Evolutionary conservation across 53 echinoderm and acorn worm species (phyloP), one percentile per base, ranked within the genome.

Genomic region (Crossaster papposus): DNA sequence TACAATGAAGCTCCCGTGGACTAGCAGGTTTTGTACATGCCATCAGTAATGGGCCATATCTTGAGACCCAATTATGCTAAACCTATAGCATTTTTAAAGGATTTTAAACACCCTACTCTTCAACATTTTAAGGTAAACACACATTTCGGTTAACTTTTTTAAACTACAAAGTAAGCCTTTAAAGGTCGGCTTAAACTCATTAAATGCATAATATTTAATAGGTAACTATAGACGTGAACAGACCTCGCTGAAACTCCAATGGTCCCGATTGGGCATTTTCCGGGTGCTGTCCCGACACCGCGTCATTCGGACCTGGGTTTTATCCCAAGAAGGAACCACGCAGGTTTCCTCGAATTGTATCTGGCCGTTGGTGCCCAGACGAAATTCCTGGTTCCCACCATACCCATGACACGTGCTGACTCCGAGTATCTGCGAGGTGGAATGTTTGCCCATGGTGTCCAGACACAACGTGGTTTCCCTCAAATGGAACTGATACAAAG

Each of bases 351-450:
- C 36, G 15, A 81, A 64, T 4, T 81, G 84, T 44, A 97, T 85
- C 70, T 88, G 65, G 36, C 95, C 95, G 0, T 38, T 74, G 11
- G 89, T 91, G 31, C 89, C 77, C 14, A 97, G 32, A 32, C 94
- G 92, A 78, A 97, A 97, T 14, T 92, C 75, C 58, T 97, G 97
- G 88, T 95, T 97, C 2, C 97, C 97, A 26, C 97, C 97, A 88
- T 89, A 89, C 22, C 96, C 96, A 37, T 97, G 97, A 50, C 97
- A 97, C 55, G 77, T 81, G 36, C 93, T 93, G 36, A 91, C 91
- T 8, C 95, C 97, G 31, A 93, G 79, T 70, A 38, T 18, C 9
- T 36, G 20, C n/a, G 53, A 80, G 80, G 52, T 70, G 1, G 88
- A 74, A 26, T 91, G 84, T n/a, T 71, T 79, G 11, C 94, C 92